Conservation (phyloP, 2,113 vertebrate species). For the Misgurnus mizolepis region DNA sequence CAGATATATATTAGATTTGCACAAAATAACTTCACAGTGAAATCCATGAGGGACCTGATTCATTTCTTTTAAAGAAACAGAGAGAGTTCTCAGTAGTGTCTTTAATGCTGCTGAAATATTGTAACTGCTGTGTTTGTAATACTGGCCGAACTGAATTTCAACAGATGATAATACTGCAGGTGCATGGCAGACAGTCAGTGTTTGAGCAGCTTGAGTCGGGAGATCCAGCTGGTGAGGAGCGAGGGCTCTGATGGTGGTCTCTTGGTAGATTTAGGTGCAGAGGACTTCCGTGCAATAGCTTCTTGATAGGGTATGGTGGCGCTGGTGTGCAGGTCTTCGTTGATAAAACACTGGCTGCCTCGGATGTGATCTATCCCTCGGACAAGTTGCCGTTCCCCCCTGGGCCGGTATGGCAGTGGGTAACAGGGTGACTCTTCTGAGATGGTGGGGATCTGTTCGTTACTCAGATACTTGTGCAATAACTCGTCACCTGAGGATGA, state of each 20-base stretch:
- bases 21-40: slow-evolving; percentile 27
- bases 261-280: slow-evolving; percentile 57
- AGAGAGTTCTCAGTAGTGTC: slow-evolving; percentile 10
- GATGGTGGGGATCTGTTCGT: slow-evolving; percentile 88
- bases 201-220: slow-evolving; percentile 87
- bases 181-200: slow-evolving; percentile 74
- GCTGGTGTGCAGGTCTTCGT: slow-evolving; percentile 83
- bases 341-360: slow-evolving; percentile 83
- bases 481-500: slow-evolving; percentile 74
- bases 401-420: slow-evolving; percentile 74
- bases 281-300: slow-evolving; percentile 72
- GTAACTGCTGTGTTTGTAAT: slow-evolving; percentile 1
- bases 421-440: slow-evolving; percentile 79
- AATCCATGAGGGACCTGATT: slow-evolving; percentile 31
- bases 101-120: background rate
- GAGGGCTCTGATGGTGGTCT: slow-evolving; percentile 75
- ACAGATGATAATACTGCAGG: slow-evolving; percentile 61
- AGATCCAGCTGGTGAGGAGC: slow-evolving; percentile 84
- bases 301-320: slow-evolving; percentile 89
- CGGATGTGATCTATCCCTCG: slow-evolving; percentile 90
- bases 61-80: background rate
- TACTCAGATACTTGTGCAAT: slow-evolving; percentile 89
- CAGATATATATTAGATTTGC: background rate
- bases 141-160: slow-evolving; percentile 1
- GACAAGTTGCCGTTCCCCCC: slow-evolving; percentile 74